Conservation (phyloP, 2,888 invertebrate species). For the Tipula vernalis region DNA sequence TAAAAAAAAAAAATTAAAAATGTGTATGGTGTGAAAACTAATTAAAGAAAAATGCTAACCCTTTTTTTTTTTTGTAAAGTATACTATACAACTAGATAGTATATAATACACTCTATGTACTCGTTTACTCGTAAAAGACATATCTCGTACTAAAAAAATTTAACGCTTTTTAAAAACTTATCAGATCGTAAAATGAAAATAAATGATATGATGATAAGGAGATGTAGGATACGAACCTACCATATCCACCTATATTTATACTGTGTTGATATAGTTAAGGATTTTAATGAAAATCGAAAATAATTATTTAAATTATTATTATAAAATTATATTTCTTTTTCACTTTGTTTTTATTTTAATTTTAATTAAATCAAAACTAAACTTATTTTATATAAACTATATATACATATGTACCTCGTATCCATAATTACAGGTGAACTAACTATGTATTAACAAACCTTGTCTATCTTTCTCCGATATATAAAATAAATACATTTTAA, state of each 20-base stretch:
- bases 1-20: neutral
- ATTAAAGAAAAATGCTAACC: neutral
- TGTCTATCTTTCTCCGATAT: neutral
- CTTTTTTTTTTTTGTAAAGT: neutral
- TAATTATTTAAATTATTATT: neutral
- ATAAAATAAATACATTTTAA: neutral
- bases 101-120: neutral
- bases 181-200: neutral
- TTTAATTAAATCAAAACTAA: neutral
- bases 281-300: neutral
- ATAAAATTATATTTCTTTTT: neutral
- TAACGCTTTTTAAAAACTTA: constrained; percentile 4
- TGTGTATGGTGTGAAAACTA: neutral
- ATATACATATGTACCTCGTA: neutral
- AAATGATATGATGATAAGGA: neutral
- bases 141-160: neutral
- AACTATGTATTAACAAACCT: neutral
- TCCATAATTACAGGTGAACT: neutral
- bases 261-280: neutral
- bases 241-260: neutral
- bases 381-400: neutral
- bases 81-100: neutral
- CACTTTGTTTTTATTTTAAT: neutral
- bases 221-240: neutral
- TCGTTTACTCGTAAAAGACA: neutral